Base-by-base conservation (phyloP, 2,113 vertebrate species). In the Actenoides lindsayi region DNA sequence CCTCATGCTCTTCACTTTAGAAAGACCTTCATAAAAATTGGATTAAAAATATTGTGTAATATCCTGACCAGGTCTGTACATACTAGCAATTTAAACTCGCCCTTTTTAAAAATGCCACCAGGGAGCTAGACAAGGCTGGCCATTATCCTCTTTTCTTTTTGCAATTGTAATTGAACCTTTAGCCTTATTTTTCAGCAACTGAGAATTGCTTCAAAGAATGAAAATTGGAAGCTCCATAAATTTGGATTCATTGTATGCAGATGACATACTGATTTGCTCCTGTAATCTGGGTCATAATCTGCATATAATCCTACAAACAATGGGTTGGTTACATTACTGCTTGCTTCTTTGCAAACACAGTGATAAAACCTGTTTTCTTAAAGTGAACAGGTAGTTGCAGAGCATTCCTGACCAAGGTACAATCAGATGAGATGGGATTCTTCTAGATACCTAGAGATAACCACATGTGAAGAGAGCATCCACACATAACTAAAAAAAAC, bases 1-100 rank as follows among this genome's bases (percentile, higher is more conserved):
- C 6, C 10, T 71, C 68, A 83, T 54, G 59, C 42, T 56, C n/a
- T 68, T 92, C 60, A 59, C 24, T 92, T 87, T 54, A 64, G 76
- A 89, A 93, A 96, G 86, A 91, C 83, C 77, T 97, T 97, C 77
- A 96, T 97, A 97, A 97, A 95, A 97, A 96, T 75, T 92, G 96
- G 96, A 97, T 97, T 97, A 95, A 96, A 96, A 97, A 87, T 95
- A 93, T 39, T 71, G 65, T 95, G 91, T 77, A 95, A 97, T 96
- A 96, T 96, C 90, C 86, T 87, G 83, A 50, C 92, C 74, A 59
- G 33, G 44, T 92, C 78, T 95, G 96, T 91, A 90, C 80, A 91
- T 82, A 95, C 83, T 70, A 94, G 92, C 57, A 95, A 94, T 96
- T 96, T 94, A 94, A 97, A 96, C 92, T 96, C 91, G 91, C 92